Percentiles rank a stretch among this genome's conserved stretches.
Evolutionary conservation across 1,140 invertebrate species (phyloP).

Genomic region (Hyles euphorbiae): DNA sequence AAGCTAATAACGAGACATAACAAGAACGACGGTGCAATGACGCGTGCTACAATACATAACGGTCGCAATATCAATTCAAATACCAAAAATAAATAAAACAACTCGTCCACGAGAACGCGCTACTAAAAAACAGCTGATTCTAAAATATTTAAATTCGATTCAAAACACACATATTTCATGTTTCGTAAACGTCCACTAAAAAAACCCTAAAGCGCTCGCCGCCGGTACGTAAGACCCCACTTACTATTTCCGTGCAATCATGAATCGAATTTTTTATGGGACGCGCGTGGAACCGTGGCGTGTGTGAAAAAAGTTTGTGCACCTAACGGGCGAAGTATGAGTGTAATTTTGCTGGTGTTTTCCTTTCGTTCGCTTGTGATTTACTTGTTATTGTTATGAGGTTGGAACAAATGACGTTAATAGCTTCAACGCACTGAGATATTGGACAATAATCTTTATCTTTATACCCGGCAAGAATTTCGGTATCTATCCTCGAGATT

Average conservation of each 20-base stretch:
- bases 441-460: constrained; percentile 22
- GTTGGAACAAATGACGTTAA: constrained; percentile 18
- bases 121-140: constrained; percentile 15
- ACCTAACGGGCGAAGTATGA: constrained; percentile 15
- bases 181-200: constrained; percentile 18
- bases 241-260: constrained; percentile 29
- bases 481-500: too few relatives aligned
- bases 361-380: constrained; percentile 7
- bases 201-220: constrained; percentile 24
- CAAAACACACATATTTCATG: constrained; percentile 30
- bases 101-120: background rate
- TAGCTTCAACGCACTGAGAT: constrained; percentile 21
- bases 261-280: constrained; percentile 63
- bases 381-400: constrained; percentile 23
- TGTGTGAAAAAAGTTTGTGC: constrained; percentile 35
- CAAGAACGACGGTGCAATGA: too few relatives aligned
- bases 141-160: constrained; percentile 29
- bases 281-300: constrained; percentile 46
- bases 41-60: too few relatives aligned
- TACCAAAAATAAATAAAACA: background rate
- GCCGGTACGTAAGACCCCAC: constrained; percentile 35
- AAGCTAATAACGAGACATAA: too few relatives aligned
- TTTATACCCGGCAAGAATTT: constrained; percentile 19
- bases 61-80: too few relatives aligned
- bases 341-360: constrained; percentile 14